Conservation (phyloP, 2,797 vertebrate species). For the Sebastes steindachneri region DNA sequence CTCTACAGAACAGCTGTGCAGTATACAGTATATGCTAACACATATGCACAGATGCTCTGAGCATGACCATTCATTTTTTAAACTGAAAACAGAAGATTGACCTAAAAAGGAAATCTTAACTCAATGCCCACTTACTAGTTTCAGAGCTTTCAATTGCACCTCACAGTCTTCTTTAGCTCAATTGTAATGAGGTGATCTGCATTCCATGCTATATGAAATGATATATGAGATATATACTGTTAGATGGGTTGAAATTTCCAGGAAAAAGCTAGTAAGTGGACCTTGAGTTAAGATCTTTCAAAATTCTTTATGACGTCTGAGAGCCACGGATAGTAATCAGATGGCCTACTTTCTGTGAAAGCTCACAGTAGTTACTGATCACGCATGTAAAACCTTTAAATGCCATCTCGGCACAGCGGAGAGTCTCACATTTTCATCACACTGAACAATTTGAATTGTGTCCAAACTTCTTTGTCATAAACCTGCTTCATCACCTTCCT, state of each 20-base stretch:
- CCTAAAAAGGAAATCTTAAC: not conserved
- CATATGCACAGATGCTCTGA: slow-evolving; percentile 1
- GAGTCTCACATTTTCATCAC: slow-evolving; percentile 1
- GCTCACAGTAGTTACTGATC: not conserved
- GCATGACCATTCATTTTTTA: not conserved
- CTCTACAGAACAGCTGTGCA: not conserved
- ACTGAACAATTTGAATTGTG: slow-evolving; percentile 9
- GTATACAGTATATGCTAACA: not conserved
- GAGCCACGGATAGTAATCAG: slow-evolving; percentile 9
- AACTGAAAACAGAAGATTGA: slow-evolving; percentile 8
- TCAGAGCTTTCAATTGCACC: not conserved
- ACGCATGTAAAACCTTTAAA: slow-evolving; percentile 24
- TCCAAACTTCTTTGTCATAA: slow-evolving; percentile 22
- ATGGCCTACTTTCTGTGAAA: slow-evolving; percentile 37
- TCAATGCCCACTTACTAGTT: not conserved
- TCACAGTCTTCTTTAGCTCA: not conserved
- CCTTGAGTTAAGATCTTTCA: not conserved
- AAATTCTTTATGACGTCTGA: not conserved
- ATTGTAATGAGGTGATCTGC: not conserved
- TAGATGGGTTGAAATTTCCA: not conserved
- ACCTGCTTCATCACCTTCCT: slow-evolving; percentile 28
- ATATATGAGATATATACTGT: not conserved
- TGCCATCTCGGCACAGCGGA: not conserved
- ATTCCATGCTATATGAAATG: not conserved
- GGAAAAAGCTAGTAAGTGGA: not conserved